Base-by-base conservation (phyloP, 2,113 vertebrate genomes). In the Manacus vitellinus region DNA sequence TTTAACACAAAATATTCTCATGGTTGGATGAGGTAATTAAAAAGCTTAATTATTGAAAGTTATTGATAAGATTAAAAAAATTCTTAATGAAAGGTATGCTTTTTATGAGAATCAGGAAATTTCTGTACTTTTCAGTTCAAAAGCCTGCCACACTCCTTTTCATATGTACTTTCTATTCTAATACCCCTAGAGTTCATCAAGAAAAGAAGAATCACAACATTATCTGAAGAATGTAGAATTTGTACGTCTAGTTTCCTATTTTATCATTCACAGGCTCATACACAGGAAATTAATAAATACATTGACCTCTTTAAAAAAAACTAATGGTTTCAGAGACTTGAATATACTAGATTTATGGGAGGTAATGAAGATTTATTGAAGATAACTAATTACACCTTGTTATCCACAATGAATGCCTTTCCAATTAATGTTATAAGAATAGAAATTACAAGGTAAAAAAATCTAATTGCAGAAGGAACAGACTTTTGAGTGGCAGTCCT, bases 361-460 rank as follows among this genome's bases (percentile, higher is more conserved):
- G 27, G 85, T 25, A 73, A 51, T 66, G 54, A 92, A 54, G 68
- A 85, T 67, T 94, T 83, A 85, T 95, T 95, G 80, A 93, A 85
- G 71, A 87, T 62, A 63, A 74, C 61, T 88, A 96, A 97, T 96
- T 91, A 88, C 47, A 70, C 74, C 59, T 83, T 88, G 58, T 95
- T 96, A 95, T 94, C 37, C 7, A 4, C 90, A 93, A 94, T 73
- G 84, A 82, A 65, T 71, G 51, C 46, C 51, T 92, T 88, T 93
- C 58, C 43, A 85, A 85, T 70, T 94, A 96, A 74, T 79, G 91
- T 44, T 47, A 46, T 75, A 85, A 54, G 43, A 89, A 56, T 39
- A 89, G 75, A 90, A 97, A 91, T 70, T 83, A 41, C 62, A 70
- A 81, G 46, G 62, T 75, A 74, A 90, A 88, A 85, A 88, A 81